Percentiles rank a stretch among this genome's conserved stretches.
These are phyloP conservation scores for Phrynosoma blainvillii DNA, from an alignment of 2,113 vertebrate genomes.

Conservation along the genomic window DNA sequence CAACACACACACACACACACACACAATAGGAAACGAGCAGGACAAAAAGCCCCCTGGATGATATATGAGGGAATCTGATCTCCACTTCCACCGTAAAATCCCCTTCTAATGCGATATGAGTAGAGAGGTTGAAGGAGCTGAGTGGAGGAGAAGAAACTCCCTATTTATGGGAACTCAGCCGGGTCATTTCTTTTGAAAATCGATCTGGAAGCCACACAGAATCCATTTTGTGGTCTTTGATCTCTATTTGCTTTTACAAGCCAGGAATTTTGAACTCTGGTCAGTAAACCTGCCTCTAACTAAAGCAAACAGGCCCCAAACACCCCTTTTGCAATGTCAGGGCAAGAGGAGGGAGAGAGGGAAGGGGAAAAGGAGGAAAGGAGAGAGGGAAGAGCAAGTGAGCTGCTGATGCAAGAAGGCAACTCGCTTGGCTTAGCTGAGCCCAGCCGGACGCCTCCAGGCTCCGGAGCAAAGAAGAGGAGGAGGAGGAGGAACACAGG, in stretches of 20 bases:
- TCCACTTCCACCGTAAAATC: neutral
- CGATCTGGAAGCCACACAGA: conserved; percentile 58
- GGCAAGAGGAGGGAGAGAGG: conserved; percentile 40
- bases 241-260: conserved; percentile 73
- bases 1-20: no score
- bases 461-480: neutral
- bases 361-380: neutral
- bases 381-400: conserved; percentile 20
- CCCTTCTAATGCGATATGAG: no score
- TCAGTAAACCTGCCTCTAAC: conserved; percentile 56
- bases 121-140: conserved; percentile 4
- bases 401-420: conserved; percentile 38
- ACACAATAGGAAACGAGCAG: neutral
- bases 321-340: conserved; percentile 72
- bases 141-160: conserved; percentile 23
- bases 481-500: neutral
- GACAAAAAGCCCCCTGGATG: neutral
- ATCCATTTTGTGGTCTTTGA: conserved; percentile 72
- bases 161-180: conserved; percentile 38
- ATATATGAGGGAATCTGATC: neutral
- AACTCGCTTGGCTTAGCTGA: neutral
- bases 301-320: conserved; percentile 65
- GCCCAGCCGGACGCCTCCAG: neutral
- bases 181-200: conserved; percentile 19
- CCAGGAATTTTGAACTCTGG: conserved; percentile 68